Conservation (phyloP, 2,113 vertebrate genomes). For the Lucifuga dentata region DNA sequence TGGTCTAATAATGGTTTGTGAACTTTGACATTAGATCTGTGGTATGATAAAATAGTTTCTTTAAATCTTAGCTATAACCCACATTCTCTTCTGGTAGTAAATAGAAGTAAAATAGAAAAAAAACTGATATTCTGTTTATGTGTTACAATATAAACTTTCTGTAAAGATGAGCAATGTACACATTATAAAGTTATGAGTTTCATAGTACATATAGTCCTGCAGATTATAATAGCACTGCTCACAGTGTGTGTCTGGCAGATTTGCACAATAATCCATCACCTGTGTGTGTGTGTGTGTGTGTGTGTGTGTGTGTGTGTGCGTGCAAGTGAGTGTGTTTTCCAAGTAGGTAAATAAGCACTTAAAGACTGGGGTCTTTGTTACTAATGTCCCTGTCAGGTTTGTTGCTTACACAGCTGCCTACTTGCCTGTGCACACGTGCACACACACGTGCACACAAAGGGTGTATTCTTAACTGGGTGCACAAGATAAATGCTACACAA, state of each 20-base stretch:
- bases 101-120: background rate
- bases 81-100: background rate
- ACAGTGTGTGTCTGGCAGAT: slow-evolving; percentile 1
- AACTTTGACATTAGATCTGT: too few relatives aligned
- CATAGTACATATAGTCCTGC: background rate
- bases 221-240: background rate
- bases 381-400: slow-evolving; percentile 4
- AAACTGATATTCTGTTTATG: background rate
- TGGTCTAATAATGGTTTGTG: too few relatives aligned
- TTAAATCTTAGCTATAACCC: background rate
- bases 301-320: background rate
- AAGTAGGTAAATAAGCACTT: background rate
- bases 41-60: slow-evolving; percentile 12
- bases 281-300: background rate
- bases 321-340: background rate
- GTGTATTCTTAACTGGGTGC: background rate
- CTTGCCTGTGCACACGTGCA: background rate
- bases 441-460: slow-evolving; percentile 5
- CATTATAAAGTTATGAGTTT: background rate
- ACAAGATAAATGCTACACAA: background rate
- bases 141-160: too few relatives aligned
- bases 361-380: too few relatives aligned
- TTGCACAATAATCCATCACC: slow-evolving; percentile 2
- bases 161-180: background rate
- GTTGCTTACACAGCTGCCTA: slow-evolving; percentile 43